Conservation (phyloP, 1,140 invertebrate genomes). For the Ceratina japonica region DNA sequence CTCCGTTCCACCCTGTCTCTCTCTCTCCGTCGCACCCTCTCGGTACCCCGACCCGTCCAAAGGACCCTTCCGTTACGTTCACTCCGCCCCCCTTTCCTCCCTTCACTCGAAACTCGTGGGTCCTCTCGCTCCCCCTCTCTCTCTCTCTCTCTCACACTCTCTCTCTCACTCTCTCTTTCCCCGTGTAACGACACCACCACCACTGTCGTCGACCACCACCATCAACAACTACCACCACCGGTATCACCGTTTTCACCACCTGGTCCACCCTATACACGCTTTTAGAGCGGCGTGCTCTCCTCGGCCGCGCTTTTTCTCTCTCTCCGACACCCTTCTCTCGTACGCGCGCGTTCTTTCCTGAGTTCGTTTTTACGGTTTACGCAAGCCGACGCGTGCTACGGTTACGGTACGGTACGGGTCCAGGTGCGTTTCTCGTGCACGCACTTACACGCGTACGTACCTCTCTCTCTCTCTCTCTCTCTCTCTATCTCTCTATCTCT, state of each 20-base stretch:
- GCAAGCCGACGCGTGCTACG: neutral
- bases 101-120: conserved; percentile 1
- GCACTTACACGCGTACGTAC: neutral
- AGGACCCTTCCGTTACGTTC: conserved; percentile 53
- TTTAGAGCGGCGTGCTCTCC: conserved; percentile 5
- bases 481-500: too few species aligned
- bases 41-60: conserved; percentile 35
- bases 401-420: neutral
- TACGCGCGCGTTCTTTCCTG: neutral
- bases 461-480: too few species aligned
- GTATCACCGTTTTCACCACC: conserved; percentile 51
- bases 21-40: conserved; percentile 35
- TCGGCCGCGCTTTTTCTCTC: neutral
- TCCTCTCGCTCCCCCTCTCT: conserved; percentile 18
- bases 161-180: too few species aligned
- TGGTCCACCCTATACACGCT: conserved; percentile 51
- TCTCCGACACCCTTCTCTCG: too few species aligned
- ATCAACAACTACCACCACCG: conserved; percentile 36
- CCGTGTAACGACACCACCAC: conserved; percentile 33
- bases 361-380: neutral
- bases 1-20: conserved; percentile 25
- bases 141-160: too few species aligned
- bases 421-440: conserved; percentile 23
- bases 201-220: conserved; percentile 25
- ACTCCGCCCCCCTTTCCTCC: conserved; percentile 49